Conservation (phyloP, 35 echinoderm and acorn worm species). For the Apostichopus japonicus region DNA sequence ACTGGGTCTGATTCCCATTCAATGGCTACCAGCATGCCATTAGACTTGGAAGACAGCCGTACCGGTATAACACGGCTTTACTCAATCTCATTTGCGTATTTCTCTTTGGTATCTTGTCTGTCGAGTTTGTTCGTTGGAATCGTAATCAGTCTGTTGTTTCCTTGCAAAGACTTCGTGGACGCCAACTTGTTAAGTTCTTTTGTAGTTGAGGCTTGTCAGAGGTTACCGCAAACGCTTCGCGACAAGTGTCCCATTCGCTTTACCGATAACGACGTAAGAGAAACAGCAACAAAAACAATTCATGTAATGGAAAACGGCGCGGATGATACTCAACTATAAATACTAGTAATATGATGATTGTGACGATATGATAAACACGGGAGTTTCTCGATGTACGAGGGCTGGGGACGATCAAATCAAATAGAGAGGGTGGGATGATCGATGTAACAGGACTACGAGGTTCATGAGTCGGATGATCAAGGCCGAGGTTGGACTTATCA, state of each 20-base stretch:
- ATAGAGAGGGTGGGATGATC: no score
- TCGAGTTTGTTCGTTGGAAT: background rate
- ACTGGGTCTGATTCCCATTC: background rate
- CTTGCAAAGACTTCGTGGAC: background rate
- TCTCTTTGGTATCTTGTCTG: background rate
- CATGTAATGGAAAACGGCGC: no score
- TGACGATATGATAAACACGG: no score
- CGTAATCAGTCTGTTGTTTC: background rate
- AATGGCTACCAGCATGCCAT: background rate
- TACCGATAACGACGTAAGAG: background rate
- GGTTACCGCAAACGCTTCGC: background rate
- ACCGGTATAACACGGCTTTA: background rate
- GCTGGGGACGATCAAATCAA: no score
- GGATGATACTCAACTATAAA: no score
- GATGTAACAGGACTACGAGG: no score
- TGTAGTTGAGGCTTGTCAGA: background rate
- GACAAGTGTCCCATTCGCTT: background rate
- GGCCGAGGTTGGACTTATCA: no score
- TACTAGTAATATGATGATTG: no score
- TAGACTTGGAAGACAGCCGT: background rate
- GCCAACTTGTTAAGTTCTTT: constrained; percentile 6
- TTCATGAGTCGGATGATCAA: no score
- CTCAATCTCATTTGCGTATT: background rate
- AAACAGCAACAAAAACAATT: background rate
- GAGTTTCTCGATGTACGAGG: no score